A percentile compares a stretch with the other conserved stretches of the same genome.
These are phyloP conservation scores for Leucosticte australis DNA, from an alignment of 2,113 vertebrate genomes.

Conservation along the genomic window DNA sequence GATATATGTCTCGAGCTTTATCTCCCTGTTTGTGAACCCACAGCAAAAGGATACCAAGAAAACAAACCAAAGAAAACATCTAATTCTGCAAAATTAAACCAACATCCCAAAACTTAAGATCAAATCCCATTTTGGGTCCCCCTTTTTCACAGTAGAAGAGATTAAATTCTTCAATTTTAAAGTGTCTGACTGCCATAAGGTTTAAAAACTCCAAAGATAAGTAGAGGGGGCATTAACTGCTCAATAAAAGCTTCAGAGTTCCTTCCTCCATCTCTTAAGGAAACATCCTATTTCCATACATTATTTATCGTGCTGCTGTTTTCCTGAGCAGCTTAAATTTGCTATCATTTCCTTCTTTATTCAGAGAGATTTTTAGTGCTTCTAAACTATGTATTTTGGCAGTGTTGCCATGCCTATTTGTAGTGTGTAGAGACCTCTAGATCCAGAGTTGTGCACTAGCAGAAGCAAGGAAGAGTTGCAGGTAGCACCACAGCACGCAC, in stretches of 20 bases:
- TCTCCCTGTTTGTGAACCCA: not conserved
- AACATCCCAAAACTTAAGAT: not conserved
- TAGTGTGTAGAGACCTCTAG: not conserved
- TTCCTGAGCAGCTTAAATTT: not conserved
- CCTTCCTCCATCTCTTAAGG: not conserved
- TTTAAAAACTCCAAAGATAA: not conserved
- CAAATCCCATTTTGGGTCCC: not conserved
- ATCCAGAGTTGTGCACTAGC: not conserved
- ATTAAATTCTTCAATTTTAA: not conserved
- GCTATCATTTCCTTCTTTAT: not conserved
- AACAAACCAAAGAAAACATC: not conserved
- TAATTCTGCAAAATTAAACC: not conserved
- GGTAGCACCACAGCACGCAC: not conserved
- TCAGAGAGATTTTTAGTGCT: not conserved
- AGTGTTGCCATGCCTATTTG: not conserved
- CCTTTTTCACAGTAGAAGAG: not conserved
- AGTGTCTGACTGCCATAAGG: not conserved
- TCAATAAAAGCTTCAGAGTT: conserved; percentile 2
- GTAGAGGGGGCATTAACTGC: not conserved
- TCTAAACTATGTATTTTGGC: not conserved
- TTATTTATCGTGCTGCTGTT: not conserved
- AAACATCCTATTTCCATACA: conserved; percentile 11
- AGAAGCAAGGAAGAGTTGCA: not conserved
- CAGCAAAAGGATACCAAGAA: not conserved
- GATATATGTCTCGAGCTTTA: not conserved